A percentile compares a stretch with the other conserved stretches of the same genome.
Conservation (phyloP, 2,797 vertebrate genomes). For the Leontopithecus rosalia region DNA sequence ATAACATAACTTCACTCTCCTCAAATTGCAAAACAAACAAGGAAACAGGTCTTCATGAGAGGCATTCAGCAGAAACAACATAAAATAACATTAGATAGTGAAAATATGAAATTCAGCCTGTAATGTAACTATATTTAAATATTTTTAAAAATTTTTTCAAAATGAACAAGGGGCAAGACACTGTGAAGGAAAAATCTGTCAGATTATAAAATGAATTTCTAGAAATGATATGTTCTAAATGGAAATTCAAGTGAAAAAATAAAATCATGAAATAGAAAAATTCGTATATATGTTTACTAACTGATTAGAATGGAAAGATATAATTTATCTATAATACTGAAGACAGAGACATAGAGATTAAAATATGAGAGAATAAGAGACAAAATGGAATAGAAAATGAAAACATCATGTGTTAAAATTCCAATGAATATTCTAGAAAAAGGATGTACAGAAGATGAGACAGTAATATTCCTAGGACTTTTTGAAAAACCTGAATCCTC, state of each 20-base stretch:
- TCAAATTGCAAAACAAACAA: background rate
- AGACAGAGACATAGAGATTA: slow-evolving; percentile 48
- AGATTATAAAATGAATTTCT: slow-evolving; percentile 47
- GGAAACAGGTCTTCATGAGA: background rate
- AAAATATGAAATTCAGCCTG: background rate
- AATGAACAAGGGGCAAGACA: slow-evolving; percentile 23
- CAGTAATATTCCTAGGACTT: background rate
- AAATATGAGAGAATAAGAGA: slow-evolving; percentile 29
- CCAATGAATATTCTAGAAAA: background rate
- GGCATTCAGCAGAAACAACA: background rate
- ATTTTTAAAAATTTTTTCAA: background rate
- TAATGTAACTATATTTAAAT: background rate
- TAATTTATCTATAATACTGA: slow-evolving; percentile 3
- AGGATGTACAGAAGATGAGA: background rate
- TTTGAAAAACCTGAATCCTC: background rate
- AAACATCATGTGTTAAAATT: background rate
- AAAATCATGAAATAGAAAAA: slow-evolving; percentile 59
- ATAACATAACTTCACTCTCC: background rate
- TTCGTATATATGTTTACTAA: background rate
- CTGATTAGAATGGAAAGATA: slow-evolving; percentile 10
- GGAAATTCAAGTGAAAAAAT: slow-evolving; percentile 56
- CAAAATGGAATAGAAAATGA: slow-evolving; percentile 8
- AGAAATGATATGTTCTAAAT: slow-evolving; percentile 51
- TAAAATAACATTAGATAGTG: background rate
- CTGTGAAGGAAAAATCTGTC: slow-evolving; percentile 24